These are phyloP conservation scores for Hipposideros larvatus DNA, from an alignment of 2,797 vertebrate genomes.

Conservation along the genomic window DNA sequence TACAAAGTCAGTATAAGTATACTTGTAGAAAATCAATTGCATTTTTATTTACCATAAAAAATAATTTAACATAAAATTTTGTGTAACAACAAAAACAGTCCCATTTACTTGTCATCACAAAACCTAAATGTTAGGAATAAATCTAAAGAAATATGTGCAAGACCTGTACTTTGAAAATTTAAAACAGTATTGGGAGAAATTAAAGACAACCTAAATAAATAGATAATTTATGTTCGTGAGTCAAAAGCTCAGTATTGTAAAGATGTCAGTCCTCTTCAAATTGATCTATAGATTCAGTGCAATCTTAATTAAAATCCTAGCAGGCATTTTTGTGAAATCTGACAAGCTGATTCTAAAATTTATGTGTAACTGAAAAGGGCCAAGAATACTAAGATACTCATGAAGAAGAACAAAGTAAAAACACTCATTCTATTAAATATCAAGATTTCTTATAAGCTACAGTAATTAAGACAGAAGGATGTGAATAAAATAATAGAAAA, in stretches of 20 bases:
- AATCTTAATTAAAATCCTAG: slow-evolving; percentile 38
- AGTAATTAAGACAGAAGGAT: neutral
- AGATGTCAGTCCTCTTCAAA: neutral
- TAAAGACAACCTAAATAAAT: neutral
- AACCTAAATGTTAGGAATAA: slow-evolving; percentile 13
- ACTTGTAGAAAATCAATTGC: neutral
- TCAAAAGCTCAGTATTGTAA: neutral
- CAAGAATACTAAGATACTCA: slow-evolving; percentile 13
- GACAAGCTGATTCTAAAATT: slow-evolving; percentile 15
- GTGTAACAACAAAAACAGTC: neutral
- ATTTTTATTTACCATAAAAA: slow-evolving; percentile 38
- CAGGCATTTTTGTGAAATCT: slow-evolving; percentile 32
- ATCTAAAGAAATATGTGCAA: neutral
- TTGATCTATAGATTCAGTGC: neutral
- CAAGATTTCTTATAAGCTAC: slow-evolving; percentile 24
- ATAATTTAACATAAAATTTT: neutral
- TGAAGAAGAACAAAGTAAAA: neutral
- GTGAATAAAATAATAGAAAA: neutral
- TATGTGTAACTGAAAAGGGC: slow-evolving; percentile 35
- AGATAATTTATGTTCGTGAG: neutral
- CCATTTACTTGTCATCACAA: neutral
- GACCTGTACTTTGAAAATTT: neutral
- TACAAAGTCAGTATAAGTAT: neutral
- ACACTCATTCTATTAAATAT: neutral
- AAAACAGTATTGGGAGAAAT: neutral